Conservation (phyloP, 1,140 invertebrate genomes). For the Microvelia longipes region DNA sequence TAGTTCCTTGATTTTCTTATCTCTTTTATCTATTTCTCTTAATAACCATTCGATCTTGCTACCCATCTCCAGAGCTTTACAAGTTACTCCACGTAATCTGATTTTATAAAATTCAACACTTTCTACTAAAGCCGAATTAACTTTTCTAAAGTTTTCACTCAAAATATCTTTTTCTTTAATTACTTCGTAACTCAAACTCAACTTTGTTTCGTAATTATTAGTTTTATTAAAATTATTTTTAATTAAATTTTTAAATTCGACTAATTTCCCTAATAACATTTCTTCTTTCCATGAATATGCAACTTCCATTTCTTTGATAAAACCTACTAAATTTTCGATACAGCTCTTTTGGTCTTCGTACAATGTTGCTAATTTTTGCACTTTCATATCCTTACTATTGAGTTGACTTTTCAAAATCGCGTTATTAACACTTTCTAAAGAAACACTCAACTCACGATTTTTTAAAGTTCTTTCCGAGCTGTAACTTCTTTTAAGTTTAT, state of each 20-base stretch:
- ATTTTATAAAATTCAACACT: background rate
- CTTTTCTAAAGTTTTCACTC: background rate
- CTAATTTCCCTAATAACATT: background rate
- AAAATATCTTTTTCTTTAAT: background rate
- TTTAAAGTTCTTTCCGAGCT: background rate
- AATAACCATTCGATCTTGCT: background rate
- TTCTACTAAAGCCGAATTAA: background rate
- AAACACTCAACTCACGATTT: background rate
- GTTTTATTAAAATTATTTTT: background rate
- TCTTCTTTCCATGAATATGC: background rate
- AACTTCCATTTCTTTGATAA: background rate
- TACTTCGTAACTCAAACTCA: background rate
- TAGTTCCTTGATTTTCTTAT: background rate
- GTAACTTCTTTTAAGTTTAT: background rate
- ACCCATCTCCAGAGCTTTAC: background rate
- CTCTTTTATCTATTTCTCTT: background rate
- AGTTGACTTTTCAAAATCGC: background rate
- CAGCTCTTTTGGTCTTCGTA: background rate
- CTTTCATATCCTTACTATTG: background rate
- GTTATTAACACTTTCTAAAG: background rate
- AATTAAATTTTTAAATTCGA: background rate
- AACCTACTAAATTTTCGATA: background rate
- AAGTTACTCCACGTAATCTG: background rate
- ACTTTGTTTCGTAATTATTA: background rate
- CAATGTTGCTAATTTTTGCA: background rate